Evolutionary conservation across 2,888 invertebrate genomes (phyloP), one percentile per base, ranked within the genome.

Genomic region (Ferdinandea cuprea): DNA sequence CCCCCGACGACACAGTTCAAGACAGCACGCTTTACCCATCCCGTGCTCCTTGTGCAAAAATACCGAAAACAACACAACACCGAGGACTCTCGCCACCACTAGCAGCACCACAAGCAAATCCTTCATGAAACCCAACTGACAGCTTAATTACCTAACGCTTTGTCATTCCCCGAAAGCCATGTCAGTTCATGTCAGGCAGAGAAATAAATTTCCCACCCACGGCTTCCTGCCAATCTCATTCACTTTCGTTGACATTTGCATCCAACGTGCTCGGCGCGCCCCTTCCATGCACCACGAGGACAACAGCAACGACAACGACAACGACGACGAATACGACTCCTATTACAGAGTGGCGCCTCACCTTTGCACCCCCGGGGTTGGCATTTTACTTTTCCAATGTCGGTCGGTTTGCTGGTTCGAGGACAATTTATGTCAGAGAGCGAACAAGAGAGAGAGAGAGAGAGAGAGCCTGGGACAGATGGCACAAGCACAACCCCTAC

Each of bases 81-180:
- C 15, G 50, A 63, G 56, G 58, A 65, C 72, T 52, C 35, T 48
- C 56, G 54, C 58, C 52, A 79, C 13, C 32, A 37, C 66, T 19
- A 11, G 19, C 42, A 69, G 37, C 61, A 58, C 68, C 63, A 68
- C 68, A 72, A 83, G 58, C 73, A 83, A 83, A 83, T 78, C 73
- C 73, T 83, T 78, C 76, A 66, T 68, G 78, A 83, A 83, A 78
- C 68, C 72, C 77, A 77, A 77, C 83, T 83, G 83, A 83, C 83
- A 83, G 83, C 77, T 83, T 83, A 83, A 83, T 83, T 83, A 83
- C 83, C 83, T 83, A 78, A 78, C 83, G 83, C 83, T 83, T 83
- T 83, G 83, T 83, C 83, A 83, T 83, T 78, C 68, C 80, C 68
- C 68, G 54, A 78, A 83, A 83, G 83, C 83, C 54, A 66, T 83